Base-by-base conservation (phyloP, 2,113 vertebrate species). In the Sebastes fasciatus region DNA sequence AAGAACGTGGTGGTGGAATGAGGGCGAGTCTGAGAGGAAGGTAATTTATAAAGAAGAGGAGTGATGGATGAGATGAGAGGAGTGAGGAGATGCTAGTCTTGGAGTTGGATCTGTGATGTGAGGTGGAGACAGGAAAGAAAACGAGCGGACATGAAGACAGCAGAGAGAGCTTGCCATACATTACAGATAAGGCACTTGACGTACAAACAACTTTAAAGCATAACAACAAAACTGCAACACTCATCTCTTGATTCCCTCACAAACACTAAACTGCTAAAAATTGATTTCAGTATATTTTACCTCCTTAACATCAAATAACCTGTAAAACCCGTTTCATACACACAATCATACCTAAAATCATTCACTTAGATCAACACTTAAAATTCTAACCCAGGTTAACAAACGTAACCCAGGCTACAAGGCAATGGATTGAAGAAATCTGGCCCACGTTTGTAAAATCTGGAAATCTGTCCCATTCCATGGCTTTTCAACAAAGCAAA, bases 161-260 rank as follows among this genome's bases (percentile, higher is more conserved):
- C 68, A 90, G 55, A 73, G 79, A 77, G 82, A 76, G 85, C 77
- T 88, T 91, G 71, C 73, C 64, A 74, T 66, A 85, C 73, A 65
- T 89, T 82, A 93, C 91, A 91, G 63, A 89, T 93, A 94, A 94
- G 93, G 93, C 91, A 95, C 92, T 94, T 92, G 65, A 91, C 84
- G 60, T 86, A 91, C 73, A 89, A 73, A 21, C 72, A 79, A 82
- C 57, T 82, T 86, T 63, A 90, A 91, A 93, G 83, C 79, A 77
- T 83, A 77, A 88, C 64, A 77, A 89, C 69, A 86, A 70, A 88
- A 74, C 42, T 43, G 60, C 34, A 88, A 77, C 73, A 68, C 72
- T 65, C 49, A 66, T 65, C 83, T 81, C 49, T 79, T 60, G 12
- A 69, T 77, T 85, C 17, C 19, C 80, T 70, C 49, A 46, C 61